Evolutionary conservation across 2,888 invertebrate genomes (phyloP), one percentile per base, ranked within the genome.

Genomic region (Xanthostigma xanthostigma): DNA sequence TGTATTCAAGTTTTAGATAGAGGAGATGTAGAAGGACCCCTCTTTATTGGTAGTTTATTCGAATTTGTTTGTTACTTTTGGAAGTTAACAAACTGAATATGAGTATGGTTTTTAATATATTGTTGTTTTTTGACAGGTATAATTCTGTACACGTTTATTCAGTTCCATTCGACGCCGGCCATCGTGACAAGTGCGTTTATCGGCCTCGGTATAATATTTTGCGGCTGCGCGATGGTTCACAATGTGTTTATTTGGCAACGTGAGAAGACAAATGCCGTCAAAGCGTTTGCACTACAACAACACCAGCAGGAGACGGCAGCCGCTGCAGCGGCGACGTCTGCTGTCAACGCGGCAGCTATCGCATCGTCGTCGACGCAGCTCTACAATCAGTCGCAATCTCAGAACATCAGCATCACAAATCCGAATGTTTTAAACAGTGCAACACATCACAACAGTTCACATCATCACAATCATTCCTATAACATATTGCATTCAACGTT

Each of bases 241-340:
- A 93, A 92, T 68, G 89, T 90, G 11, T 92, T 91, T 67, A 83
- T 92, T 44, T 94, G 93, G 93, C 90, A 92, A 68, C 84, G 82
- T 64, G 88, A 88, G 65, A 89, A 89, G 69, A 89, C 88, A 1
- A 87, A 84, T 57, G 79, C 87, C 46, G 86, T 87, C 35, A 81
- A 80, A 59, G 81, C 81, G 52, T 52, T 65, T 41, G 66, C 66
- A 3, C 51, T 65, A 44, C 64, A 63, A 49, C 64, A 64, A 45
- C 60, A 62, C 34, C 60, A 62, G 40, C 34, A n/a, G 12, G 14
- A 33, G 13, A 8, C 37, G 36, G 14, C 17, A 41, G 27, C 51
- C 41, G 9, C 48, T 44, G 13, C 36, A 38, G n/a, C 48, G 72
- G 55, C 72, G 71, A 57, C 72, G 72, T 57, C 71, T 33, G 27